These are phyloP conservation scores for Lithophane ornitopus DNA, from an alignment of 2,888 invertebrate genomes.

Conservation along the genomic window DNA sequence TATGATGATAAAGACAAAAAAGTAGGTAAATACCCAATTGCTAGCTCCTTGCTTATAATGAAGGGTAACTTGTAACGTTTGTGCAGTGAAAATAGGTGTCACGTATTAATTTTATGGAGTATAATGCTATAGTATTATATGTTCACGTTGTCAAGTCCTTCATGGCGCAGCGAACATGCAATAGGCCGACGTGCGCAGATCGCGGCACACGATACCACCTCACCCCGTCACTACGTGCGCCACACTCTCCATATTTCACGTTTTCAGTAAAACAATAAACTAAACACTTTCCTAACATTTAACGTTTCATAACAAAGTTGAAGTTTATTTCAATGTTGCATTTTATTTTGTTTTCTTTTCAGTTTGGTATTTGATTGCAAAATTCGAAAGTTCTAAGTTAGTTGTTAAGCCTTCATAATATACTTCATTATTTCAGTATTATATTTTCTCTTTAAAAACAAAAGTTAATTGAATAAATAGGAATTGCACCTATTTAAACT, in stretches of 20 bases:
- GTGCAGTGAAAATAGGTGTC: constrained; percentile 42
- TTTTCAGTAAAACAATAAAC: constrained; percentile 54
- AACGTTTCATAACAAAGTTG: constrained; percentile 36
- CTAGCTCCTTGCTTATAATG: constrained; percentile 14
- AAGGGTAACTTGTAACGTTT: constrained; percentile 30
- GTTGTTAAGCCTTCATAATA: not conserved
- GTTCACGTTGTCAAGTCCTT: constrained; percentile 57
- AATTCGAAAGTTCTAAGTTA: not conserved
- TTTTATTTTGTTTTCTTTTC: constrained; percentile 23
- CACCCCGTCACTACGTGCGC: constrained; percentile 54
- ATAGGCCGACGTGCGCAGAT: constrained; percentile 74
- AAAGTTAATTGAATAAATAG: constrained; percentile 6
- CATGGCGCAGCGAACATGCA: constrained; percentile 67
- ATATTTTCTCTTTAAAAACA: not conserved
- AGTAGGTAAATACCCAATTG: not conserved
- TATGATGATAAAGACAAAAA: constrained; percentile 18
- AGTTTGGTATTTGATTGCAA: constrained; percentile 26
- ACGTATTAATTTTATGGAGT: constrained; percentile 63
- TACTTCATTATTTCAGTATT: constrained; percentile 9
- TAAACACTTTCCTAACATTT: constrained; percentile 33
- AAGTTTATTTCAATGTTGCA: constrained; percentile 41
- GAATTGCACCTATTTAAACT: not conserved
- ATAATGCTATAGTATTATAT: constrained; percentile 46
- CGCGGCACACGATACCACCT: constrained; percentile 66
- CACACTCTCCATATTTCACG: constrained; percentile 53